A percentile compares a stretch with the other conserved stretches of the same genome.
phyloP scores from a whole-genome alignment of 2,797 vertebrate species.

The Tangara arthus region DNA sequence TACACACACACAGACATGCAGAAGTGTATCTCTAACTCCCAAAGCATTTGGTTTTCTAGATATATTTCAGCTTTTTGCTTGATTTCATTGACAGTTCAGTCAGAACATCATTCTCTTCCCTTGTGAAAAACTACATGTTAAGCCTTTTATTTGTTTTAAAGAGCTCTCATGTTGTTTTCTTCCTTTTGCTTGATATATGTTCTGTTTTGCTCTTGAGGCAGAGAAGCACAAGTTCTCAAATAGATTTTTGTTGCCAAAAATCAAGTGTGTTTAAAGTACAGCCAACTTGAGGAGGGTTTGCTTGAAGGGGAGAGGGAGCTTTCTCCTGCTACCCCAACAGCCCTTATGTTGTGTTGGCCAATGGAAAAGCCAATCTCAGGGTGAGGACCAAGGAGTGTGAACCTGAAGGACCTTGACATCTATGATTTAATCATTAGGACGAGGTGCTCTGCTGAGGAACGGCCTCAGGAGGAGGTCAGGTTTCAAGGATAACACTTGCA shows the following conservation, averaged over 20 bases:
- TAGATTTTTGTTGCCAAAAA: neutral
- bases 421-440: neutral
- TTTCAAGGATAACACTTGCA: conserved; percentile 17
- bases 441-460: neutral
- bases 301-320: neutral
- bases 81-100: conserved; percentile 12
- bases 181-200: neutral
- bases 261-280: neutral
- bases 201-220: neutral
- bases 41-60: neutral
- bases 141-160: neutral
- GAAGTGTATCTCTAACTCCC: neutral
- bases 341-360: neutral
- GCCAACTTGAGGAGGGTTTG: neutral
- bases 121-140: neutral
- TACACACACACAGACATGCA: neutral
- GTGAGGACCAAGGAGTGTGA: neutral
- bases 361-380: neutral
- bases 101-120: conserved; percentile 25
- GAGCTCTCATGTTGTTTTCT: neutral
- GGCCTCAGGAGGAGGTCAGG: neutral
- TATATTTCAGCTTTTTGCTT: neutral
- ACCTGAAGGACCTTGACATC: conserved; percentile 13
- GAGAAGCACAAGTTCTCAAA: neutral
- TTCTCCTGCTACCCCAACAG: neutral